Percentiles rank a stretch among this genome's conserved stretches.
phyloP scores from a whole-genome alignment of 2,797 vertebrate genomes.

The Parambassis ranga region DNA sequence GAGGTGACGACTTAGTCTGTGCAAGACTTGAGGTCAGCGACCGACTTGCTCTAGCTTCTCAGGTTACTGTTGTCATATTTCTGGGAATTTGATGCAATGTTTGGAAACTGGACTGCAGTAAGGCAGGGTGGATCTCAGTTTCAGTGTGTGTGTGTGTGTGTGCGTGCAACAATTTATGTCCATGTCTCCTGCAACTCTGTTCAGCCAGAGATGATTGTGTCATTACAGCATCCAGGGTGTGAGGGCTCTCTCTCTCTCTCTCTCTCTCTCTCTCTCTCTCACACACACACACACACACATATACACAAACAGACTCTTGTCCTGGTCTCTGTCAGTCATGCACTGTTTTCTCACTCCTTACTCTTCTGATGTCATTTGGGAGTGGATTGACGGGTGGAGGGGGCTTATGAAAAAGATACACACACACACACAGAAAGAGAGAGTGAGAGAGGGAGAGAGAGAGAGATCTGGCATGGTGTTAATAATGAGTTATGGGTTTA shows the following conservation, averaged over 20 bases:
- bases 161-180: not conserved
- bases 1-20: conserved; percentile 5
- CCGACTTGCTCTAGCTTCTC: conserved; percentile 30
- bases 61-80: conserved; percentile 71
- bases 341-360: conserved; percentile 36
- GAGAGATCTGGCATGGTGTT: conserved; percentile 37
- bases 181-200: conserved; percentile 25
- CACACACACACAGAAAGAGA: not conserved
- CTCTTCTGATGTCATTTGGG: conserved; percentile 71
- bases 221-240: conserved; percentile 62
- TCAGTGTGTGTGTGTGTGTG: conserved; percentile 13
- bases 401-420: conserved; percentile 12
- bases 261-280: not conserved
- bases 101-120: conserved; percentile 63
- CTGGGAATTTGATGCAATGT: conserved; percentile 74
- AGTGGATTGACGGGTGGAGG: conserved; percentile 61
- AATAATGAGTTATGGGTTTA: conserved; percentile 58
- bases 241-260: conserved; percentile 7
- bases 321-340: conserved; percentile 62
- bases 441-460: too few relatives aligned
- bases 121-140: conserved; percentile 57
- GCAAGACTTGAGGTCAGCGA: conserved; percentile 47
- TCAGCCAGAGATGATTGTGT: conserved; percentile 61
- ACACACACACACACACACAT: conserved; percentile 2
- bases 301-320: not conserved